Evolutionary conservation across 2,888 invertebrate genomes (phyloP).

Genomic region (Euclidia mi): DNA sequence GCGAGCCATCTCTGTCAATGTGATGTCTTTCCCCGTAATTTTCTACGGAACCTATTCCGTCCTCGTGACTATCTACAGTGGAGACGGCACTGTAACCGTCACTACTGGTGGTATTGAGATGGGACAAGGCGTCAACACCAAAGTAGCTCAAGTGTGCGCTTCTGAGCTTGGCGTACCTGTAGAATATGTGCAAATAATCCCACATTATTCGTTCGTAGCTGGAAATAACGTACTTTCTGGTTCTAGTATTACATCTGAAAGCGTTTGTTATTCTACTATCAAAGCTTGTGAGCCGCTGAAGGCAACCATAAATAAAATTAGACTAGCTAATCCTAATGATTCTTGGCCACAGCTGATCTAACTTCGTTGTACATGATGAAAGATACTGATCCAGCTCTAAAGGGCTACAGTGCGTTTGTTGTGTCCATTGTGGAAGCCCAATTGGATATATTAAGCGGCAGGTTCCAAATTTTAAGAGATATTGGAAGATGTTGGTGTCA

Average conservation of each 20-base stretch:
- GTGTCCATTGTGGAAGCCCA: constrained; percentile 91
- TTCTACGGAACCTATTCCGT: constrained; percentile 90
- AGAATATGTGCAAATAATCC: constrained; percentile 90
- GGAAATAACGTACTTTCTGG: constrained; percentile 92
- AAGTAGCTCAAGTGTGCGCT: constrained; percentile 94
- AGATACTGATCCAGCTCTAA: constrained; percentile 83
- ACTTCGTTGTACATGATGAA: constrained; percentile 91
- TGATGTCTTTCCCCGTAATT: constrained; percentile 91
- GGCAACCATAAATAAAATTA: constrained; percentile 89
- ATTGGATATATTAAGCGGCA: constrained; percentile 93
- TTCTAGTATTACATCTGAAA: constrained; percentile 92
- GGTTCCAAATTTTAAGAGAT: constrained; percentile 90
- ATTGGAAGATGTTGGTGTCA: constrained; percentile 92
- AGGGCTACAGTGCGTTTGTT: constrained; percentile 90
- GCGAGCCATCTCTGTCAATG: constrained; percentile 91
- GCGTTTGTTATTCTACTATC: constrained; percentile 88
- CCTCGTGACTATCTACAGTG: constrained; percentile 91
- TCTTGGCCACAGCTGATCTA: constrained; percentile 91
- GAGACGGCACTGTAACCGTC: constrained; percentile 92
- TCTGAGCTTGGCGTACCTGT: constrained; percentile 92
- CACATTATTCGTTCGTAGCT: constrained; percentile 88
- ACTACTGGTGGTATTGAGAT: constrained; percentile 93
- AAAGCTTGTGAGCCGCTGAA: constrained; percentile 91
- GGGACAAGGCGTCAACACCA: constrained; percentile 95
- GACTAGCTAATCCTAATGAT: constrained; percentile 77